A percentile compares a stretch with the other conserved stretches of the same genome.
These are phyloP conservation scores for Thecocarcelia acutangulata DNA, from an alignment of 2,888 invertebrate species.

Conservation along the genomic window DNA sequence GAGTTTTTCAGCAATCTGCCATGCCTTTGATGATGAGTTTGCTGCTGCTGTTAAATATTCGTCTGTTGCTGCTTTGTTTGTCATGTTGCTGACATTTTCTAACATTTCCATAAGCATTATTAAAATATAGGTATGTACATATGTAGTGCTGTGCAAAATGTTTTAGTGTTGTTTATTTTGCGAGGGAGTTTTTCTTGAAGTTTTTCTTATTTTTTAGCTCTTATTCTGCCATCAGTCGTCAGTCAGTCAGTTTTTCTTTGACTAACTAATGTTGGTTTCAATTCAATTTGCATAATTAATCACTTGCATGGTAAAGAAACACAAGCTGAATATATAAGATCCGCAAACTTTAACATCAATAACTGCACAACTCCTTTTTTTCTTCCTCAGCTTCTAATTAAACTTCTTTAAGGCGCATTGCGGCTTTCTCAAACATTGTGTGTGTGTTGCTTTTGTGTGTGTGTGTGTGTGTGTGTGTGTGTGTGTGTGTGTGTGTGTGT, in stretches of 20 bases:
- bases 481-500: background rate
- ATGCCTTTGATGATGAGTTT: slow-evolving; percentile 36
- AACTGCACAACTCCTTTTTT: background rate
- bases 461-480: too few relatives aligned
- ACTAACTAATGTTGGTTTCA: slow-evolving; percentile 54
- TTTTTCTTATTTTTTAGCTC: slow-evolving; percentile 17
- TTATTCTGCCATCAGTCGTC: background rate
- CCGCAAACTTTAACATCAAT: slow-evolving; percentile 6
- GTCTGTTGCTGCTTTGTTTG: slow-evolving; percentile 23
- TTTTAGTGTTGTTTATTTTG: slow-evolving; percentile 12
- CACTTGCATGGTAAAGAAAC: slow-evolving; percentile 22
- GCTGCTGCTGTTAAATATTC: slow-evolving; percentile 3
- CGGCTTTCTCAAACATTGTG: background rate
- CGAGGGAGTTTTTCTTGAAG: background rate
- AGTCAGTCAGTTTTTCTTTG: slow-evolving; percentile 25
- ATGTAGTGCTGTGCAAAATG: background rate
- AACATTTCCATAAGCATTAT: slow-evolving; percentile 39
- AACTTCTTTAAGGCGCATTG: slow-evolving; percentile 2
- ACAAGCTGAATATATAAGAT: background rate
- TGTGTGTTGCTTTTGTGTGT: background rate
- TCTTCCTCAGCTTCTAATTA: background rate
- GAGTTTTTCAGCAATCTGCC: slow-evolving; percentile 42
- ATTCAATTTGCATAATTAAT: slow-evolving; percentile 68
- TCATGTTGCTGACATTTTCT: slow-evolving; percentile 50
- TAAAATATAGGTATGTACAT: background rate